Base-by-base conservation (phyloP, 2,113 vertebrate species). In the Scophthalmus maximus region DNA sequence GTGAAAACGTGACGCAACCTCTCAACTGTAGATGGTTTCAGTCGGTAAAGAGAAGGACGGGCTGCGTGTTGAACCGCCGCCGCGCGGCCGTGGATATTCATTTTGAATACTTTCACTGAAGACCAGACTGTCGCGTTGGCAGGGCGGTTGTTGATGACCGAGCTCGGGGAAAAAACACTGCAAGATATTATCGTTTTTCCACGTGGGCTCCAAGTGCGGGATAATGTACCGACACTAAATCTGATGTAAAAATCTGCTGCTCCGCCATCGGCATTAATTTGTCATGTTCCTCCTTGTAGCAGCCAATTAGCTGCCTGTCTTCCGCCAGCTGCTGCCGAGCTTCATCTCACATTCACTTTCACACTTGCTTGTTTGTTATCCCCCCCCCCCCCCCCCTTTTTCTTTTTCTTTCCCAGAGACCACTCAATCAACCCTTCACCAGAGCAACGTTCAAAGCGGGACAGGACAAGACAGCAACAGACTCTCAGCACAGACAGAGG, bases 381-480 rank as follows among this genome's bases (percentile, higher is more conserved):
- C 38, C 47, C 14, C 36, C 15, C 8, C 10, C 11, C 20, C 15
- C 15, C 7, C 20, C n/a, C 5, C 3, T 38, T 49, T 66, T 49
- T 40, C 58, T n/a, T 50, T 68, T 64, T 49, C 8, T 0, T 15
- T 23, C 52, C 47, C 42, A 9, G 17, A 60, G 80, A 79, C 64
- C 79, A 68, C 72, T 88, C 75, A 64, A 65, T 88, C 79, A 79
- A 57, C 79, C n/a, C 71, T 77, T 89, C 71, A 69, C 73, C n/a
- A 55, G 78, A 78, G 23, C 63, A 71, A 82, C 53, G 68, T 85
- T 87, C 79, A 85, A 89, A 90, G 86, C 77, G 53, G 66, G 83
- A 70, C 69, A 78, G 66, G 83, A 70, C 42, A 49, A 82, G 80
- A 81, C 79, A 66, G 79, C 78, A 74, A 59, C 83, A 87, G 78